These are phyloP conservation scores for roundworm (Caenorhabditis elegans) DNA, from an alignment of 1,140 invertebrate species.

Conservation along the genomic window DNA sequence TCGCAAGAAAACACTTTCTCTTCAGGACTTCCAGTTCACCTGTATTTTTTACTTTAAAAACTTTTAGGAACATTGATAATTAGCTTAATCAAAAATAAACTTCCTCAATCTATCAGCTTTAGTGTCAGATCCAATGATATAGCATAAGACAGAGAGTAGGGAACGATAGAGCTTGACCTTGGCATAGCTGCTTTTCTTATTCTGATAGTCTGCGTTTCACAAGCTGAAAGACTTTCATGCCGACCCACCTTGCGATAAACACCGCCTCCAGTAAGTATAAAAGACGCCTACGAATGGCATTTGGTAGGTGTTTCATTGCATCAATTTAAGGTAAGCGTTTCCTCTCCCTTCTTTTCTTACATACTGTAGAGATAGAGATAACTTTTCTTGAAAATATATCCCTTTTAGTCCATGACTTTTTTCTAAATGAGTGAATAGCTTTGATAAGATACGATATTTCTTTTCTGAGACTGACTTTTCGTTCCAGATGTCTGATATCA, in stretches of 20 bases:
- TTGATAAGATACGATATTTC: too few relatives aligned
- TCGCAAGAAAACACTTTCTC: too few relatives aligned
- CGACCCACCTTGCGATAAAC: background rate
- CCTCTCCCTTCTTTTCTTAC: background rate
- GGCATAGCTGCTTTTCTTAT: slow-evolving; percentile 18
- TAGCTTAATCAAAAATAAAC: background rate
- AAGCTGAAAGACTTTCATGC: background rate
- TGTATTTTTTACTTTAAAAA: too few relatives aligned
- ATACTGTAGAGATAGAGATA: background rate
- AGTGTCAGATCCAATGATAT: background rate
- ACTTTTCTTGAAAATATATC: too few relatives aligned
- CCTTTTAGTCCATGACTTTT: too few relatives aligned
- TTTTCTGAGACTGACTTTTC: too few relatives aligned
- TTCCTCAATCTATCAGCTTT: slow-evolving; percentile 1
- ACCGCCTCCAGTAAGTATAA: slow-evolving; percentile 1
- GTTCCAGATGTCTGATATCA: slow-evolving; percentile 38
- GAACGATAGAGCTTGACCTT: slow-evolving; percentile 32
- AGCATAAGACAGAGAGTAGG: slow-evolving; percentile 14
- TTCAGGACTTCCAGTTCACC: too few relatives aligned
- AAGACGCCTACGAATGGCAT: background rate
- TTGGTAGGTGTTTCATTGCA: slow-evolving; percentile 22
- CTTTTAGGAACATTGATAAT: too few relatives aligned
- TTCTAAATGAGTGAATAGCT: too few relatives aligned
- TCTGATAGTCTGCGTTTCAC: background rate
- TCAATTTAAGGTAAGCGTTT: slow-evolving; percentile 16